Conservation (phyloP, 37 sponge, comb jelly and placozoan genomes). For the Aplysina aerophoba region DNA sequence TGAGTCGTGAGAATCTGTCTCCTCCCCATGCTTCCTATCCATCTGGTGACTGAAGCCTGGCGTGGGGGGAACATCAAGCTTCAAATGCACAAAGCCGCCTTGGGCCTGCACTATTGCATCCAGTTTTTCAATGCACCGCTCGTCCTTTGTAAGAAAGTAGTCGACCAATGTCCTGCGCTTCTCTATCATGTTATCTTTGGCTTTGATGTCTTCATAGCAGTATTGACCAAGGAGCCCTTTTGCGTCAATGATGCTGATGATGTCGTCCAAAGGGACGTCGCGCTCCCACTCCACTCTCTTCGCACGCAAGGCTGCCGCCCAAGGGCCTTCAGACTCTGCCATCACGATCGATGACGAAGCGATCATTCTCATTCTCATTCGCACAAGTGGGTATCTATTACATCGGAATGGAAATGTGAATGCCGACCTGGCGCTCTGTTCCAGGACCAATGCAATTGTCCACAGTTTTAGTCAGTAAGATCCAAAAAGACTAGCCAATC, state of each 20-base stretch:
- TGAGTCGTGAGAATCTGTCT: too few species aligned
- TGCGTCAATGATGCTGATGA: not conserved
- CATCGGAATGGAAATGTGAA: too few species aligned
- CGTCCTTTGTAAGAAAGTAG: conserved; percentile 15
- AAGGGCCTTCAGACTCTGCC: not conserved
- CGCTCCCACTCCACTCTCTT: not conserved
- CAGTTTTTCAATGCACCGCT: not conserved
- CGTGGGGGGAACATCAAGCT: too few species aligned
- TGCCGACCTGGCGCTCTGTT: too few species aligned
- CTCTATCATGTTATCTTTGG: not conserved
- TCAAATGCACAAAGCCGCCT: not conserved
- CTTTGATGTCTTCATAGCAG: not conserved
- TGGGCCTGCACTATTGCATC: not conserved
- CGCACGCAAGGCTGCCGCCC: not conserved
- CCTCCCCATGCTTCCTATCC: too few species aligned
- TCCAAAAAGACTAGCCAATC: too few species aligned
- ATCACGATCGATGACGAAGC: too few species aligned
- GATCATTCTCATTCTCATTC: too few species aligned
- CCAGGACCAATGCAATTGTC: too few species aligned
- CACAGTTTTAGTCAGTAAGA: too few species aligned
- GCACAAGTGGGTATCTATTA: too few species aligned
- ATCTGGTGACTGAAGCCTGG: too few species aligned
- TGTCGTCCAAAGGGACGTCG: not conserved
- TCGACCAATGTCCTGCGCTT: not conserved
- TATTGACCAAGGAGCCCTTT: not conserved